phyloP scores from a whole-genome alignment of 2,797 vertebrate genomes.

The Cossypha heuglini region DNA sequence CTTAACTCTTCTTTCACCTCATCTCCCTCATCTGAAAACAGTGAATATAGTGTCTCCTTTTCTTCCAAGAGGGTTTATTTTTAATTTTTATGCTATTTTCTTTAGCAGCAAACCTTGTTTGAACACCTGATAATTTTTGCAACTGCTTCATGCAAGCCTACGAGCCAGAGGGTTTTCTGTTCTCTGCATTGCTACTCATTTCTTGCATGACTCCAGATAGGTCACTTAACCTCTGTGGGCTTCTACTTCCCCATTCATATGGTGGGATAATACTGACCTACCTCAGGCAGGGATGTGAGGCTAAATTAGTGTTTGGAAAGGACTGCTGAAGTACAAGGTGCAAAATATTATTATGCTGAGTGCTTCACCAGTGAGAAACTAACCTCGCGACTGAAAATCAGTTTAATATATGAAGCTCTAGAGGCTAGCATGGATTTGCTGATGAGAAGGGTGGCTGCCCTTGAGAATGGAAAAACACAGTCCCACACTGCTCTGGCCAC shows the following conservation, averaged over 20 bases:
- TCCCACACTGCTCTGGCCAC: slow-evolving; percentile 38
- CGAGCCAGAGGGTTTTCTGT: not conserved
- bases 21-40: not conserved
- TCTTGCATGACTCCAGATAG: not conserved
- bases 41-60: not conserved
- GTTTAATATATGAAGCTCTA: slow-evolving; percentile 60
- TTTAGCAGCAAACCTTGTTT: not conserved
- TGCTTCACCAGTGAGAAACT: slow-evolving; percentile 59
- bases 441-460: slow-evolving; percentile 70
- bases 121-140: not conserved
- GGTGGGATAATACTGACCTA: slow-evolving; percentile 27
- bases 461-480: slow-evolving; percentile 68
- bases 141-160: not conserved
- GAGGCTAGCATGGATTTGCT: slow-evolving; percentile 63
- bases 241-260: not conserved
- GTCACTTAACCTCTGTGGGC: slow-evolving; percentile 25
- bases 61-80: not conserved
- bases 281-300: not conserved
- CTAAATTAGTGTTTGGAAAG: slow-evolving; percentile 28
- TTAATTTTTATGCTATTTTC: not conserved
- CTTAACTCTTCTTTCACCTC: slow-evolving; percentile 30
- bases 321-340: slow-evolving; percentile 43
- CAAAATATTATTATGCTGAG: slow-evolving; percentile 71
- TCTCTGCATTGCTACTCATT: not conserved
- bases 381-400: slow-evolving; percentile 66